Evolutionary conservation across 2,888 invertebrate genomes (phyloP), one percentile per base, ranked within the genome.

Genomic region (Torymus tubicola): DNA sequence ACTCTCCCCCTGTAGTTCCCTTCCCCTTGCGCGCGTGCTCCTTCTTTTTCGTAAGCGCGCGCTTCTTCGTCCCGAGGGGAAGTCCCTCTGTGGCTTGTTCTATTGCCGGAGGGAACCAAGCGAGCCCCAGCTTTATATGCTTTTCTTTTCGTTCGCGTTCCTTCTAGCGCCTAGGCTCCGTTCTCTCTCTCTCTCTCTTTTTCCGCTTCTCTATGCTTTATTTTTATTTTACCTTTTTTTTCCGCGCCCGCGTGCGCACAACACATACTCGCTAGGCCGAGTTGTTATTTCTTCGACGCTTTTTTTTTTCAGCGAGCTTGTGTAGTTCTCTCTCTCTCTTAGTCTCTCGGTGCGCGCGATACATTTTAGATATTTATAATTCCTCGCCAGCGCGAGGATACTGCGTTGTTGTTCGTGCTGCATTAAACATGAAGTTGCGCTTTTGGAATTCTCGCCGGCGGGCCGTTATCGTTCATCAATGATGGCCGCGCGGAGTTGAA

Each of bases 71-170:
- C 73, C 82, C 85, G 84, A 85, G 87, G 87, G 87, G 86, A 85
- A 87, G 85, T 85, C 87, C 86, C 86, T 87, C 87, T 87, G 86
- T 86, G 80, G 80, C 88, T 88, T 86, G 85, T 87, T 85, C 86
- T 86, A 86, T 86, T 86, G 85, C 87, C 86, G 83, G 85, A 86
- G 86, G 87, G 87, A 88, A 88, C 87, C 79, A 82, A 76, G 72
- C 76, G 80, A 78, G 77, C 31, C 64, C 50, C 60, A 53, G 16
- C 64, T 65, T 52, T 64, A 50, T 55, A 55, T 64, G 65, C 65
- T 78, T 78, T 70, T 78, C 60, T 75, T 75, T 68, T 68, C 68
- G n/a, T 68, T 31, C 52, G 31, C 31, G 31, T 31, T 31, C 31
- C 31, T 31, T 31, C 31, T 31, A 31, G 31, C 31, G 31, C 31